These are phyloP conservation scores for Enteromius mattozi DNA, from an alignment of 2,797 vertebrate species.

Conservation along the genomic window DNA sequence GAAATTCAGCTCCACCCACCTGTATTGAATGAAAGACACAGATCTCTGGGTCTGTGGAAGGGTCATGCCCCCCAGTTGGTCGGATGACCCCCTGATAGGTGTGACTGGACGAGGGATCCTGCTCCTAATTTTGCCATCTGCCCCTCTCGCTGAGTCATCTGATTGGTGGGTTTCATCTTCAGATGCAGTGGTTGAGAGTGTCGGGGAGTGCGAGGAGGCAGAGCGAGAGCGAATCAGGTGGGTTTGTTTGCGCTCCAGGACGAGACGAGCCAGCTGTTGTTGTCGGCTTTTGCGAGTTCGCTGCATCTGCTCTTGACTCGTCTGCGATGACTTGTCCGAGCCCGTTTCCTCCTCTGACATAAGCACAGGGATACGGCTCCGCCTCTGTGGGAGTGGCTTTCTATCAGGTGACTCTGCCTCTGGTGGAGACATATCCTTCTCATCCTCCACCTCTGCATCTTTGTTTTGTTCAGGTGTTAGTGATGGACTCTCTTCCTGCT, in stretches of 20 bases:
- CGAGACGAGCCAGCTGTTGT: slow-evolving; percentile 81
- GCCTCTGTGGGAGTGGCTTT: slow-evolving; percentile 65
- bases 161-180: slow-evolving; percentile 86
- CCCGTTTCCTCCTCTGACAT: slow-evolving; percentile 87
- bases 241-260: slow-evolving; percentile 85
- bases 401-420: slow-evolving; percentile 8
- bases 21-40: slow-evolving; percentile 71
- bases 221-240: slow-evolving; percentile 78
- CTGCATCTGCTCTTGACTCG: slow-evolving; percentile 79
- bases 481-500: not conserved
- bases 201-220: slow-evolving; percentile 82
- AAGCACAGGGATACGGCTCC: slow-evolving; percentile 85
- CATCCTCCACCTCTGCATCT: slow-evolving; percentile 31
- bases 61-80: not conserved
- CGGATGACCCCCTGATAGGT: slow-evolving; percentile 61
- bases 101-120: slow-evolving; percentile 83
- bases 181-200: slow-evolving; percentile 80
- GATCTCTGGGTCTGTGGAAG: slow-evolving; percentile 63
- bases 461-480: not conserved
- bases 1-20: slow-evolving; percentile 72
- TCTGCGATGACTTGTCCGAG: slow-evolving; percentile 83
- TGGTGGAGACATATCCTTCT: slow-evolving; percentile 11
- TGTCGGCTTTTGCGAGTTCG: slow-evolving; percentile 77
- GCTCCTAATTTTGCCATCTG: slow-evolving; percentile 66
- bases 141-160: slow-evolving; percentile 73